A percentile compares a stretch with the other conserved stretches of the same genome.
These are phyloP conservation scores for Xenotilapia longispinis DNA, from an alignment of 2,113 vertebrate species.

Conservation along the genomic window DNA sequence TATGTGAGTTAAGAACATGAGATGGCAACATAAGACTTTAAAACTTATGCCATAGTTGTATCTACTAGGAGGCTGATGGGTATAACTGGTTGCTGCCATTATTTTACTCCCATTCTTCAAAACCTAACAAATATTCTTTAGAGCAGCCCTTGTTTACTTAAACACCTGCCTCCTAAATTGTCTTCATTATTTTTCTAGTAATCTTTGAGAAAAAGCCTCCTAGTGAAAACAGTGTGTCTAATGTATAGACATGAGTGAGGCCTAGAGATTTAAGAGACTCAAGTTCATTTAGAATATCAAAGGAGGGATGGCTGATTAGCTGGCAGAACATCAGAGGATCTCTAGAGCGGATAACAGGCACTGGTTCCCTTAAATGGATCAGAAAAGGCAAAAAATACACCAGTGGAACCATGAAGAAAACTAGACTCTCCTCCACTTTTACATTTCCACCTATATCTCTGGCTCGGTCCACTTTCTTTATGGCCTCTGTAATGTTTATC, in stretches of 20 bases:
- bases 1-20: background rate
- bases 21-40: rapidly evolving
- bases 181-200: background rate
- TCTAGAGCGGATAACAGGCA: rapidly evolving
- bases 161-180: background rate
- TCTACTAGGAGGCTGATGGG: rapidly evolving
- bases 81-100: background rate
- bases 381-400: rapidly evolving
- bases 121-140: background rate
- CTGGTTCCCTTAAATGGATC: rapidly evolving
- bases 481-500: background rate
- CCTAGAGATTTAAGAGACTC: slow-evolving; percentile 9
- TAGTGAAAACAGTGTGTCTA: background rate
- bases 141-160: background rate
- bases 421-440: background rate
- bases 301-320: background rate
- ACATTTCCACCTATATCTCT: background rate
- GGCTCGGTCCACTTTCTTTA: background rate
- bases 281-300: background rate
- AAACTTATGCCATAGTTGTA: rapidly evolving
- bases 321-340: background rate
- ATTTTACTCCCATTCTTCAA: background rate
- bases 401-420: background rate
- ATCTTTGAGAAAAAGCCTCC: background rate
- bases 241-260: background rate